Evolutionary conservation across 2,113 vertebrate species (phyloP).

Genomic region (Xyrauchen texanus): DNA sequence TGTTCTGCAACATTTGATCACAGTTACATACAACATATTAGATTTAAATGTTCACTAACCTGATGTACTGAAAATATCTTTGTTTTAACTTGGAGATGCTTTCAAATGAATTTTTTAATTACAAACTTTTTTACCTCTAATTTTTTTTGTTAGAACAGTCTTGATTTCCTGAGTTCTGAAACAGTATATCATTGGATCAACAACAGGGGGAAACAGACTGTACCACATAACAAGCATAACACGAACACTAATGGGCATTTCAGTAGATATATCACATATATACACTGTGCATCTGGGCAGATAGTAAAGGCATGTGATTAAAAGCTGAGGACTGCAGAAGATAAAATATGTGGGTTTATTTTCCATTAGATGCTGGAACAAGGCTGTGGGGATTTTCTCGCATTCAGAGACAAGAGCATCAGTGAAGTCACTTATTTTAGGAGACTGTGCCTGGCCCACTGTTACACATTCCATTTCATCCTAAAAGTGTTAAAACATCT

Average conservation of each 20-base stretch:
- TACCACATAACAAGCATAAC: constrained; percentile 67
- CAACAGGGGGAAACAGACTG: constrained; percentile 67
- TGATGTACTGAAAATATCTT: neutral
- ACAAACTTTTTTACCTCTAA: constrained; percentile 50
- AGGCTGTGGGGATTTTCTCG: too few relatives aligned
- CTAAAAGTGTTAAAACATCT: too few relatives aligned
- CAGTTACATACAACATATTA: too few relatives aligned
- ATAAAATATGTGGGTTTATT: constrained; percentile 53
- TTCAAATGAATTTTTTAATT: constrained; percentile 3
- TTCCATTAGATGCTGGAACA: too few relatives aligned
- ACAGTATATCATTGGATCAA: constrained; percentile 73
- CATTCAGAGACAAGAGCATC: too few relatives aligned
- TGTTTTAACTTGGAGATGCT: neutral
- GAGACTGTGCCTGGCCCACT: too few relatives aligned
- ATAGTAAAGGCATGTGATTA: constrained; percentile 69
- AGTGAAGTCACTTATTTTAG: too few relatives aligned
- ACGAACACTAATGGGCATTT: constrained; percentile 55
- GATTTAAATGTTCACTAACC: too few relatives aligned
- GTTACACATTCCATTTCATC: too few relatives aligned
- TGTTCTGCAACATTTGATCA: too few relatives aligned
- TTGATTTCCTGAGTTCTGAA: constrained; percentile 72
- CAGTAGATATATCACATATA: constrained; percentile 42
- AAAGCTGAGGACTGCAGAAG: constrained; percentile 67
- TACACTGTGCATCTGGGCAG: constrained; percentile 71
- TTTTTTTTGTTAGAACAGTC: constrained; percentile 46